Conservation (phyloP, 2,797 vertebrate species). For the Sebastes matsubarae region DNA sequence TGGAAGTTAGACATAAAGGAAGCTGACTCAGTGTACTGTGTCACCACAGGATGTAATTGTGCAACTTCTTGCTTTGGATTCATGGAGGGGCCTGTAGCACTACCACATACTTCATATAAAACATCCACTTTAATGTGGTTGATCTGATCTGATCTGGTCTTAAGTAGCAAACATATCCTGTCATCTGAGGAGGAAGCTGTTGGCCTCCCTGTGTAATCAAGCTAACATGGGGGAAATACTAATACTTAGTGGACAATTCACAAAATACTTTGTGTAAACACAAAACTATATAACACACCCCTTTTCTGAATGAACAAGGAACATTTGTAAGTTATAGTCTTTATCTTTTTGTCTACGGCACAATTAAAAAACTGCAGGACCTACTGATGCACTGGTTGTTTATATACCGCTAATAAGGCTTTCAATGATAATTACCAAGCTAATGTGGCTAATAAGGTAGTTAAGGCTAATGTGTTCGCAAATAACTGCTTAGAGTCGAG, state of each 20-base stretch:
- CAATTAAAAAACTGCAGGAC: not conserved
- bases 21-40: conserved; percentile 20
- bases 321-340: not conserved
- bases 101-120: conserved; percentile 23
- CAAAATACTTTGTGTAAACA: not conserved
- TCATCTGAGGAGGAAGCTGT: conserved; percentile 18
- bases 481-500: not conserved
- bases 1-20: conserved; percentile 22
- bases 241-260: not conserved
- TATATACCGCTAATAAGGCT: not conserved
- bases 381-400: not conserved
- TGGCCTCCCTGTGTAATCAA: not conserved
- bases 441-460: not conserved
- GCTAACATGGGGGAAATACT: not conserved
- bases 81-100: not conserved
- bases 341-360: not conserved
- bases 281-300: not conserved
- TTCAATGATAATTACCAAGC: not conserved
- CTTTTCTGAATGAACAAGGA: not conserved
- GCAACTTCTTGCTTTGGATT: conserved; percentile 2
- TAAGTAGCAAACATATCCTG: conserved; percentile 4
- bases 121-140: conserved; percentile 16
- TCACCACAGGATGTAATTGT: conserved; percentile 28
- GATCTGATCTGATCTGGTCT: not conserved
- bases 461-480: not conserved